Evolutionary conservation across 2,113 vertebrate species (phyloP), one percentile per base, ranked within the genome.

Genomic region (Pampusana beccarii): DNA sequence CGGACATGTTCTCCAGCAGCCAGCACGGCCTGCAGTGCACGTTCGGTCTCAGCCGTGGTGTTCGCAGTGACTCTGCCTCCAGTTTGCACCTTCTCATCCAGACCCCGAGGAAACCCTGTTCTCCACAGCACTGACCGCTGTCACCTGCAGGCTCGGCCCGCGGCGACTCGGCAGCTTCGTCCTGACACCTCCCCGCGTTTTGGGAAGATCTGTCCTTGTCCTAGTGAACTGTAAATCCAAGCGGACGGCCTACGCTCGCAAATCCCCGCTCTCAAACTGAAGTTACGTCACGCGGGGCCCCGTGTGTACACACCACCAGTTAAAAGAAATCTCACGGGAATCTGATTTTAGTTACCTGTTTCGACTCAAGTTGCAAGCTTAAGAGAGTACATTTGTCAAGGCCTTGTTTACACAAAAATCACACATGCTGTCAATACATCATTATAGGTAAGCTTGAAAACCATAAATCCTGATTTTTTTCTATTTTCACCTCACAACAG

Each of bases 1-100:
- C 31, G 15, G 9, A 1, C 4, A 4, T 1, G 11, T 21, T 57
- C 73, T 48, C 54, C 29, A 31, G 8, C 24, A 60, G 58, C 51
- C 12, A 10, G 5, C 65, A 7, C 0, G 0, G 8, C 60, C 42
- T 21, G 13, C 0, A 24, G 72, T 2, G 20, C 5, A 5, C 9
- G 44, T 46, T 46, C 44, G 19, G 33, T 5, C 72, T 19, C 42
- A 8, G 48, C 50, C 3, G 18, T 1, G 16, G 24, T 5, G 33
- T 16, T 6, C 3, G 51, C 34, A n/a, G 31, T 5, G 33, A 8
- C 44, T 8, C 57, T 40, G 48, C 48, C n/a, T 44, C 54, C n/a
- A 15, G 28, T 8, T 25, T 53, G 9, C 70, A 54, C 70, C 50
- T 64, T 11, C 44, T 10, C 77, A 60, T 10, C 5, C 1, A 0